phyloP scores from a whole-genome alignment of 1,140 invertebrate genomes.

The Protaetia brevitarsis region DNA sequence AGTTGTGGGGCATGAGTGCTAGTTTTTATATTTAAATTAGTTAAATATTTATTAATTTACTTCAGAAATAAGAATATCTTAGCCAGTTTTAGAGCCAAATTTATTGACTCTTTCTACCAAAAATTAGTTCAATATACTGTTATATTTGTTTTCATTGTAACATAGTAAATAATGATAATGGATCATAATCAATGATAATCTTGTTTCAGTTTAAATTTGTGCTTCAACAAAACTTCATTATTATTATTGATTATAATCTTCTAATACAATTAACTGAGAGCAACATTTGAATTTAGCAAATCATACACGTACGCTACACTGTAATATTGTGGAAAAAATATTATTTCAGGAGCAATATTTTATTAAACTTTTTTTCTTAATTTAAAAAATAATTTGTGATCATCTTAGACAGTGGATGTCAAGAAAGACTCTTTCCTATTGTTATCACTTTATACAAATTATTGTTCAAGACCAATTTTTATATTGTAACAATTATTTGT shows the following conservation, averaged over 20 bases:
- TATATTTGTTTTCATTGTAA: neutral
- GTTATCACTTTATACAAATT: slow-evolving; percentile 7
- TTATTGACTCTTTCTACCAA: neutral
- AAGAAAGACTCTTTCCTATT: slow-evolving; percentile 1
- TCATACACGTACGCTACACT: too few species aligned
- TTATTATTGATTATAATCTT: neutral
- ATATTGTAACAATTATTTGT: neutral
- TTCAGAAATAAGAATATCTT: slow-evolving; percentile 4
- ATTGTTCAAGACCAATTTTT: slow-evolving; percentile 5
- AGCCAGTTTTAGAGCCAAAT: slow-evolving; percentile 10
- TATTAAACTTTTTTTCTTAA: neutral
- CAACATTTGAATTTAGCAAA: neutral
- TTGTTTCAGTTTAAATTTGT: neutral
- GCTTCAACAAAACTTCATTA: neutral
- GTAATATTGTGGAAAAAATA: neutral
- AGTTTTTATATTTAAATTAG: slow-evolving; percentile 4
- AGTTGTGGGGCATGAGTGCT: neutral
- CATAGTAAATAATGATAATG: neutral
- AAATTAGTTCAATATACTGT: slow-evolving; percentile 11
- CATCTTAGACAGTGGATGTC: neutral
- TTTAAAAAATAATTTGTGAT: neutral
- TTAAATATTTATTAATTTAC: slow-evolving; percentile 14
- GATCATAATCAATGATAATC: neutral
- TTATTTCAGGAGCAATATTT: slow-evolving; percentile 5
- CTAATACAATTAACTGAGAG: too few species aligned